A percentile compares a stretch with the other conserved stretches of the same genome.
Evolutionary conservation across 2,797 vertebrate genomes (phyloP).

Genomic region (Cirrhinus mrigala): DNA sequence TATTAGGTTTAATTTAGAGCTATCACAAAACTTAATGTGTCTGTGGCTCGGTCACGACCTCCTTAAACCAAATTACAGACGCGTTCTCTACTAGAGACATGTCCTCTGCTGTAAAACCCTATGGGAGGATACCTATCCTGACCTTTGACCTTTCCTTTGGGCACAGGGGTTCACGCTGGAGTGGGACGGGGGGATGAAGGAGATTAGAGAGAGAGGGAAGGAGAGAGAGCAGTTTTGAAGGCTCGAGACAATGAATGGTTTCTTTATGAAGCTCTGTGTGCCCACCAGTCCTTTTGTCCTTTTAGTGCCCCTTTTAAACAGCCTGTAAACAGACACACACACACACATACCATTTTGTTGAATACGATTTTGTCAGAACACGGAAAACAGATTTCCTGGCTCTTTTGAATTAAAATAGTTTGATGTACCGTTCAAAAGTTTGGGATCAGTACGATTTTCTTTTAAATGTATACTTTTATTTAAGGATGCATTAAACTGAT

Average conservation of each 20-base stretch:
- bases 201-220: conserved; percentile 15
- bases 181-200: conserved; percentile 23
- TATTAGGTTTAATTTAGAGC: conserved; percentile 51
- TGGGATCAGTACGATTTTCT: background rate
- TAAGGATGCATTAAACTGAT: too few species aligned
- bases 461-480: too few species aligned
- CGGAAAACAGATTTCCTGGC: background rate
- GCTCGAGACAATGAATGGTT: conserved; percentile 23
- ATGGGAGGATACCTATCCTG: conserved; percentile 26
- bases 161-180: conserved; percentile 23
- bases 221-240: conserved; percentile 22
- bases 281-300: conserved; percentile 46
- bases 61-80: conserved; percentile 39
- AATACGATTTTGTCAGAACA: background rate
- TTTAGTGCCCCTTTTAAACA: conserved; percentile 17
- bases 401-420: conserved; percentile 1
- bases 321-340: background rate
- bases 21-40: conserved; percentile 38
- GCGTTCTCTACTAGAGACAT: conserved; percentile 12
- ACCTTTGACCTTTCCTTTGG: conserved; percentile 44
- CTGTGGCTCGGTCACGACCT: conserved; percentile 27
- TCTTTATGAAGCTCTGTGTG: conserved; percentile 40
- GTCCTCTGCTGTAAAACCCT: background rate
- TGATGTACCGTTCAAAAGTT: background rate
- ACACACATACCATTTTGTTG: background rate